These are phyloP conservation scores for Pandemis cinnamomeana DNA, from an alignment of 2,888 invertebrate species.

Conservation along the genomic window DNA sequence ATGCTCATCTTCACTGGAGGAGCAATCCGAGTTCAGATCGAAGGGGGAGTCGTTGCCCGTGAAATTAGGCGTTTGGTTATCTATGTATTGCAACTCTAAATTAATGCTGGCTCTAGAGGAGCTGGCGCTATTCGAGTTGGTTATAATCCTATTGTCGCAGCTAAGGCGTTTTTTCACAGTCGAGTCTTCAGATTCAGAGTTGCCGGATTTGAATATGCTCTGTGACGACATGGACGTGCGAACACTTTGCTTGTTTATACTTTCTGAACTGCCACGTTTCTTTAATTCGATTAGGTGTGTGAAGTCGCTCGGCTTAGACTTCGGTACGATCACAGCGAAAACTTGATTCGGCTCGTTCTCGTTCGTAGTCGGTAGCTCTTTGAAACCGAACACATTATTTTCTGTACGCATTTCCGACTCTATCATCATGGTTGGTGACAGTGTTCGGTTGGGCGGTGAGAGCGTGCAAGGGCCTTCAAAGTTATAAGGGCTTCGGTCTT, in stretches of 20 bases:
- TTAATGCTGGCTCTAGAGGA: conserved; percentile 76
- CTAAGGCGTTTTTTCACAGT: conserved; percentile 75
- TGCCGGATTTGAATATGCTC: conserved; percentile 67
- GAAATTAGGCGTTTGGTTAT: conserved; percentile 64
- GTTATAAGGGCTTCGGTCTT: conserved; percentile 59
- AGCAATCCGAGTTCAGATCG: conserved; percentile 73
- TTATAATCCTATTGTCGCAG: conserved; percentile 76
- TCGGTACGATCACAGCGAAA: conserved; percentile 80
- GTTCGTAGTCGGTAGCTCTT: conserved; percentile 66
- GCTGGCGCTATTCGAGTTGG: conserved; percentile 61
- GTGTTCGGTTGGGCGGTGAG: conserved; percentile 77
- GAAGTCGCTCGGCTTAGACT: conserved; percentile 63
- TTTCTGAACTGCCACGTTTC: conserved; percentile 68
- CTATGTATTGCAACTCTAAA: conserved; percentile 74
- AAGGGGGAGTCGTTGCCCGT: conserved; percentile 64
- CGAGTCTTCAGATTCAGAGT: conserved; percentile 77
- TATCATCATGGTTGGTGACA: conserved; percentile 77
- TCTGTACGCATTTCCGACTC: conserved; percentile 65
- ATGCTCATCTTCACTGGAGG: conserved; percentile 81
- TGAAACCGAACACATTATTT: conserved; percentile 79
- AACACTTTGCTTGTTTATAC: conserved; percentile 65
- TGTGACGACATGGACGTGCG: conserved; percentile 70
- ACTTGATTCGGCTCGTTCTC: conserved; percentile 70
- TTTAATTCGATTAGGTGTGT: conserved; percentile 54
- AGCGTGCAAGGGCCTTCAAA: conserved; percentile 74